Percentiles rank a stretch among this genome's conserved stretches.
These are phyloP conservation scores for Prochilodus magdalenae DNA, from an alignment of 2,113 vertebrate species.

Conservation along the genomic window DNA sequence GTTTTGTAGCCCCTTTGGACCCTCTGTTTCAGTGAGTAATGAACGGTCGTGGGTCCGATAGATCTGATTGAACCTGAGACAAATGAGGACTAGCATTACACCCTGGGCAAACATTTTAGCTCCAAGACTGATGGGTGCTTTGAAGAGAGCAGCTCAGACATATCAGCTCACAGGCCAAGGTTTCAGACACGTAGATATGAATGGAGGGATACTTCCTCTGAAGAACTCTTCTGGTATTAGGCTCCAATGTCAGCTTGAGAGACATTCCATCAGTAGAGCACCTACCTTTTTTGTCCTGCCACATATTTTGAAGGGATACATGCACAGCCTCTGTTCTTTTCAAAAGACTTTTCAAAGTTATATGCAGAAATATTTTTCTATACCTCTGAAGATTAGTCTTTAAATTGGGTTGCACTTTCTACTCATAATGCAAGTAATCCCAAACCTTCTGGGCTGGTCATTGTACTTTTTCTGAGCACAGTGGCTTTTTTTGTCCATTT, in stretches of 20 bases:
- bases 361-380: too few relatives aligned
- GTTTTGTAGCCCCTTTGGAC: constrained; percentile 62
- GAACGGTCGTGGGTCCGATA: constrained; percentile 63
- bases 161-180: constrained; percentile 41
- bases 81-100: constrained; percentile 68
- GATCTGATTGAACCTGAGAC: constrained; percentile 55
- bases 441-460: too few relatives aligned
- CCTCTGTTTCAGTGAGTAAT: constrained; percentile 71
- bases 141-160: constrained; percentile 43
- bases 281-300: background rate
- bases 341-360: too few relatives aligned
- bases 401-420: too few relatives aligned
- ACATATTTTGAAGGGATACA: background rate
- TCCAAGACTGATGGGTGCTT: constrained; percentile 49
- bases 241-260: background rate
- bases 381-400: too few relatives aligned
- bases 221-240: background rate
- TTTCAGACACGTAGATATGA: constrained; percentile 25
- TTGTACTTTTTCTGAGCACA: too few relatives aligned
- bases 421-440: too few relatives aligned
- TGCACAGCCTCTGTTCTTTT: too few relatives aligned
- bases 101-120: constrained; percentile 72
- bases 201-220: constrained; percentile 23
- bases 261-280: background rate
- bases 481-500: too few relatives aligned